Evolutionary conservation across 1,140 invertebrate genomes (phyloP).

Genomic region (Tetramorium alpestre): DNA sequence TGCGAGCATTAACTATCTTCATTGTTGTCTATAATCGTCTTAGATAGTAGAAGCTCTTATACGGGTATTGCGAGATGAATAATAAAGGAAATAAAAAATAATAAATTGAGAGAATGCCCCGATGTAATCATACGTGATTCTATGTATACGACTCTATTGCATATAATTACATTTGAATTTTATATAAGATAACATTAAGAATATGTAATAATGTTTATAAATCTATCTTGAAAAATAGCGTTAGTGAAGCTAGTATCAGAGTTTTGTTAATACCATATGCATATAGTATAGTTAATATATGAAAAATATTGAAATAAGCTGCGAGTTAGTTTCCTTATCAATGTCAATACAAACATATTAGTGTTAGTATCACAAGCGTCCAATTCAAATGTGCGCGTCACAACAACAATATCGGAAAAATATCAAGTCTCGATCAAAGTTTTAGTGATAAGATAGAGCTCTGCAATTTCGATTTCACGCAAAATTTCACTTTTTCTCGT

Average conservation of each 20-base stretch:
- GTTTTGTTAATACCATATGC: background rate
- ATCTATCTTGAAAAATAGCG: conserved; percentile 16
- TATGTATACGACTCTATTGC: background rate
- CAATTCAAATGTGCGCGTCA: background rate
- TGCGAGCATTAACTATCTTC: conserved; percentile 38
- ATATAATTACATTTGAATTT: background rate
- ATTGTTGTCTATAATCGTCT: conserved; percentile 41
- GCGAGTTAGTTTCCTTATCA: background rate
- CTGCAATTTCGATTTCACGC: background rate
- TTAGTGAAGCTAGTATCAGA: conserved; percentile 13
- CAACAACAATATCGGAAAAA: background rate
- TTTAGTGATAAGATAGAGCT: background rate
- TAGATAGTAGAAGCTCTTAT: background rate
- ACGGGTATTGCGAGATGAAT: conserved; percentile 7
- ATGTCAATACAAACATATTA: conserved; percentile 8
- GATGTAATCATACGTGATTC: background rate
- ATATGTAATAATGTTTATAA: background rate
- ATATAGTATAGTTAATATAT: background rate
- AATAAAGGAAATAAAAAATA: conserved; percentile 36
- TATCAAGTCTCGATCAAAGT: conserved; percentile 6
- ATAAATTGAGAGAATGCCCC: conserved; percentile 15
- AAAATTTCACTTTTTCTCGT: background rate
- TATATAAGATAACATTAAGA: background rate
- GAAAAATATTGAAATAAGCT: conserved; percentile 1
- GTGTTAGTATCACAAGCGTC: conserved; percentile 14